Percentiles rank a stretch among this genome's conserved stretches.
Conservation (phyloP, 2,113 vertebrate species). For the Eubucco bourcierii region DNA sequence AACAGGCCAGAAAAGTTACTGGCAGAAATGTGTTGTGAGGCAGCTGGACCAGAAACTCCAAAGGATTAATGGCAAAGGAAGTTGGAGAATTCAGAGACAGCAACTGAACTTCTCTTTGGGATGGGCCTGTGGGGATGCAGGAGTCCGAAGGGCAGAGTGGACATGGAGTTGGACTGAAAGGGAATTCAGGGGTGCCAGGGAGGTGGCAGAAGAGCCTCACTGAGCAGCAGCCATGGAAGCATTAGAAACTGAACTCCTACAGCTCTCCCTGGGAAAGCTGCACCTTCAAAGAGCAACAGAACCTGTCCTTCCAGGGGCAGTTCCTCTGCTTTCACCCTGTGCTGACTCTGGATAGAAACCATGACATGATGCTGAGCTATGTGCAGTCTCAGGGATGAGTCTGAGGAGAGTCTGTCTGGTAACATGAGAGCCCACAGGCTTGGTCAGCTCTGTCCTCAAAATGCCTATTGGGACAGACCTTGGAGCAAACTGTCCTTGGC, state of each 20-base stretch:
- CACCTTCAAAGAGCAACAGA: background rate
- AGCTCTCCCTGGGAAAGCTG: background rate
- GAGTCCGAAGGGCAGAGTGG: background rate
- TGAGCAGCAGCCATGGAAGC: background rate
- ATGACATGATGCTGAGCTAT: background rate
- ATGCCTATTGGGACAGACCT: too few species aligned
- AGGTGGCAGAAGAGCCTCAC: background rate
- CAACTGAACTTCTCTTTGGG: background rate
- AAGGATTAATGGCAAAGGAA: background rate
- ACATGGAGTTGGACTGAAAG: background rate
- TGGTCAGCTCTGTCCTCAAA: background rate
- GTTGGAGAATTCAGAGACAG: background rate
- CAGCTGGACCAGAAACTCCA: background rate
- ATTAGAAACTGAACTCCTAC: background rate
- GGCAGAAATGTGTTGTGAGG: background rate
- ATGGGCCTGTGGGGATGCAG: background rate
- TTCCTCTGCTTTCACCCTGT: rapidly evolving
- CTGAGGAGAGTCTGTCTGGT: background rate
- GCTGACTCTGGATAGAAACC: background rate
- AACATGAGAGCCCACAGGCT: background rate
- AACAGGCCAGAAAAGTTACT: background rate
- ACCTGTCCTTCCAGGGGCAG: background rate
- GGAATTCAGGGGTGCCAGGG: background rate
- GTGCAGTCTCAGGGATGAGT: background rate
- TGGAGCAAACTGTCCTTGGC: too few species aligned